Conservation (phyloP, 1,140 invertebrate species). For the Drosophila lowei region DNA sequence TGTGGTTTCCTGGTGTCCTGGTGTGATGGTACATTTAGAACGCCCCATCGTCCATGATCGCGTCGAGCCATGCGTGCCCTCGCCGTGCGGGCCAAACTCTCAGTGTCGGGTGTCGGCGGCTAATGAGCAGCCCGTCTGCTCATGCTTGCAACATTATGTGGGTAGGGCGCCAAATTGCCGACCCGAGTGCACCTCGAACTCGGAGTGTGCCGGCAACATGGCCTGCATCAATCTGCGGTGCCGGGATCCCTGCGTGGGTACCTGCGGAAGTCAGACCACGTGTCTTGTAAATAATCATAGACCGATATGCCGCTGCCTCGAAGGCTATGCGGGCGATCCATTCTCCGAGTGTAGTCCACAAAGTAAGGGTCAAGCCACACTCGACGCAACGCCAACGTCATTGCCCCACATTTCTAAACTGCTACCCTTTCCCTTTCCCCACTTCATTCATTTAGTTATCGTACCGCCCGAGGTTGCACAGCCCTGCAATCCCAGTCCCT, state of each 20-base stretch:
- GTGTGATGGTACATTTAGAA: constrained; percentile 80
- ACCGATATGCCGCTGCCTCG: constrained; percentile 89
- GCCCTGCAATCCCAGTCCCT: constrained; percentile 90
- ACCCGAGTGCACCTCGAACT: constrained; percentile 90
- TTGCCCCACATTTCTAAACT: constrained; percentile 17
- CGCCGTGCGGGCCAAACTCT: constrained; percentile 92
- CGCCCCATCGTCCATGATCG: constrained; percentile 78
- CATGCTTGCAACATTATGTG: constrained; percentile 88
- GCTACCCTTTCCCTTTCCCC: not conserved
- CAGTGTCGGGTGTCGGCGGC: constrained; percentile 87
- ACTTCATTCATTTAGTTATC: constrained; percentile 50
- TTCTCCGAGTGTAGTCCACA: constrained; percentile 87
- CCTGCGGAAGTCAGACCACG: constrained; percentile 88
- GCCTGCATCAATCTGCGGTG: constrained; percentile 91
- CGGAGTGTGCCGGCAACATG: constrained; percentile 89
- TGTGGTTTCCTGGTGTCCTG: constrained; percentile 51
- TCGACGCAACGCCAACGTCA: not conserved
- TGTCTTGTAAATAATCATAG: constrained; percentile 90
- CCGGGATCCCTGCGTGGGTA: constrained; percentile 89
- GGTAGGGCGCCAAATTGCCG: constrained; percentile 90
- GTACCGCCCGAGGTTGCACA: constrained; percentile 84
- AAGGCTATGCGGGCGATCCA: constrained; percentile 90
- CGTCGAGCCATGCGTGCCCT: constrained; percentile 88
- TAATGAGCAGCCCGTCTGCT: constrained; percentile 88
- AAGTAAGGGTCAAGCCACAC: constrained; percentile 64